Percentiles rank a stretch among this genome's conserved stretches.
These are phyloP conservation scores for Danaus chrysippus DNA, from an alignment of 2,888 invertebrate genomes.

Conservation along the genomic window DNA sequence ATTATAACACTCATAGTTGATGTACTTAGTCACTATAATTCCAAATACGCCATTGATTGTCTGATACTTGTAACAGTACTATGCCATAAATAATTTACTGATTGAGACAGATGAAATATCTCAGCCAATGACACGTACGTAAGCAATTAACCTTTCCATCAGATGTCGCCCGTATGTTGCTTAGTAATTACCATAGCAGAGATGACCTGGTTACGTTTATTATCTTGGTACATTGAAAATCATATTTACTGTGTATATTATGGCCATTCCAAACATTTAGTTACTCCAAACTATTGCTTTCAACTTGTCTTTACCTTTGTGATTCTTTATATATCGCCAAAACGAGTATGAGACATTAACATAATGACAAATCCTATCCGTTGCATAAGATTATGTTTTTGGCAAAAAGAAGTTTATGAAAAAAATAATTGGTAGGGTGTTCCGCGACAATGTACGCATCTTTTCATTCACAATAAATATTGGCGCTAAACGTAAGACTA, in stretches of 20 bases:
- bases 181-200: constrained; percentile 21
- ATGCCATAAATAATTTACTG: neutral
- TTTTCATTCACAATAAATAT: constrained; percentile 27
- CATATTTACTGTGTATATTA: constrained; percentile 11
- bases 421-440: neutral
- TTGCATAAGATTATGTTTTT: no score
- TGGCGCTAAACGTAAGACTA: constrained; percentile 48
- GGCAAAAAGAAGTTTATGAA: no score
- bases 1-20: neutral
- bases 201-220: constrained; percentile 25
- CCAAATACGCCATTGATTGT: neutral
- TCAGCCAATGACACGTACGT: constrained; percentile 26
- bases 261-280: neutral
- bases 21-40: neutral
- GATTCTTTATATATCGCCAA: no score
- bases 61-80: neutral
- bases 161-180: constrained; percentile 30
- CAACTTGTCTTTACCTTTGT: no score
- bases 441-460: neutral
- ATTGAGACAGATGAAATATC: constrained; percentile 6
- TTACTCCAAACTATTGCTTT: no score
- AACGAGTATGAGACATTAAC: no score
- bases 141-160: constrained; percentile 32
- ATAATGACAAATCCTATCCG: no score
- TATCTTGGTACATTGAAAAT: constrained; percentile 19